Evolutionary conservation across 2,113 vertebrate species (phyloP), one percentile per base, ranked within the genome.

Genomic region (Montifringilla adamsi): DNA sequence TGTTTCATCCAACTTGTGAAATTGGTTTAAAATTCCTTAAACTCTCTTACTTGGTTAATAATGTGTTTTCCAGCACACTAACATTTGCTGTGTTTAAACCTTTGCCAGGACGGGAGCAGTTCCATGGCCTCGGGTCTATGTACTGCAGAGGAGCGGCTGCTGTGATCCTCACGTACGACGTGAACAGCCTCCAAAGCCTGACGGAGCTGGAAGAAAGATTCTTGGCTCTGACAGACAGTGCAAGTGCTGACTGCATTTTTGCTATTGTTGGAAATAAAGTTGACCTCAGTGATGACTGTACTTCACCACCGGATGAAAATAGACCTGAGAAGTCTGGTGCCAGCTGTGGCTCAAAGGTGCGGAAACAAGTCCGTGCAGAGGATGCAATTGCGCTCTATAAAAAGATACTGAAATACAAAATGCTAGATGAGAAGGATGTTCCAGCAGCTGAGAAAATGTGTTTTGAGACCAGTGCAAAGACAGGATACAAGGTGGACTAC

Each of bases 381-480:
- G 99, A 99, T 4, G 99, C 99, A 0, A 53, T 97, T 63, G 98
- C 98, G 0, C 97, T 99, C 53, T 99, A 99, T 39, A 98, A 97
- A 75, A 98, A 98, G 87, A 98, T 99, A 80, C 92, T 99, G 43
- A 98, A 98, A 67, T 99, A 99, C 91, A 99, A 98, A 96, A 99
- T 98, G 97, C 96, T 99, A 81, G 99, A 99, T 3, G 99, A 99
- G 73, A 97, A 97, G 81, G 97, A 96, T 46, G 97, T 97, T 73
- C 98, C 99, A 3, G 98, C 98, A 0, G 99, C 99, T 0, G 99
- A 99, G 90, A 98, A 97, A 80, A 98, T 99, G 99, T 99, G 99
- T 97, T 99, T 99, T 18, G 99, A 99, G 98, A 99, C 99, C 12
- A 99, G 99, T 5, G 99, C 99, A 37, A 99, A 99, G 96, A 99